phyloP scores from a whole-genome alignment of 92 coral and sea anemone genomes.

The Zoanthus solanderi region DNA sequence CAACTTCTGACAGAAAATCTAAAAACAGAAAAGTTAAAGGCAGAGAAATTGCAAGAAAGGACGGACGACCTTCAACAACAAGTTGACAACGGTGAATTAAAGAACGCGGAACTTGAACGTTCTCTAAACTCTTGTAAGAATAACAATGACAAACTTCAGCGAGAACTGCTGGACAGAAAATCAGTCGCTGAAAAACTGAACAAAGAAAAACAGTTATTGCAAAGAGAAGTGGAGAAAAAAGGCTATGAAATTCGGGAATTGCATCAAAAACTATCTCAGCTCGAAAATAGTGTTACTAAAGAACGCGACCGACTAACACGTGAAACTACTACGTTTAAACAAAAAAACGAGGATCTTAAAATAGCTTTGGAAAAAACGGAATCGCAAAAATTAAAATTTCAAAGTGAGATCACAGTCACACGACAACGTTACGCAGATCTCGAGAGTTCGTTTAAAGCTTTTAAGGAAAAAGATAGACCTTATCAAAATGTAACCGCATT shows the following conservation, averaged over 20 bases:
- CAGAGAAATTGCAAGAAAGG: constrained; percentile 60
- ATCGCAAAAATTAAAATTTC: constrained; percentile 69
- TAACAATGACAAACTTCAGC: constrained; percentile 73
- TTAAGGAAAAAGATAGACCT: constrained; percentile 70
- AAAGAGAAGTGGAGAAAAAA: constrained; percentile 72
- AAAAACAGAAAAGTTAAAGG: constrained; percentile 61
- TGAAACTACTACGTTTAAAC: constrained; percentile 61
- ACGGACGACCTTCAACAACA: constrained; percentile 63
- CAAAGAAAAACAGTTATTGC: constrained; percentile 54
- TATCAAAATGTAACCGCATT: constrained; percentile 54
- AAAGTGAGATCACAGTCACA: constrained; percentile 62
- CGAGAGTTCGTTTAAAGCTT: constrained; percentile 50
- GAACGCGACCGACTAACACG: constrained; percentile 72
- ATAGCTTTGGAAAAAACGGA: constrained; percentile 63
- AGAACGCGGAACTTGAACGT: constrained; percentile 50
- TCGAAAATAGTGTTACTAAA: constrained; percentile 50
- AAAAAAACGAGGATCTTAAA: constrained; percentile 73
- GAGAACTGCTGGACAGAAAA: constrained; percentile 53
- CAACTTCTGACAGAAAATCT: constrained; percentile 57
- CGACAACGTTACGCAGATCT: constrained; percentile 69
- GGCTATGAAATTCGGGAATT: constrained; percentile 60
- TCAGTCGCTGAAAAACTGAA: constrained; percentile 53
- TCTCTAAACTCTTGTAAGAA: constrained; percentile 48
- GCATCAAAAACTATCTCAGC: constrained; percentile 65
- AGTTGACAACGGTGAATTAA: constrained; percentile 68